Evolutionary conservation across 2,113 vertebrate species (phyloP).

Genomic region (Gallinago paraguaiae): DNA sequence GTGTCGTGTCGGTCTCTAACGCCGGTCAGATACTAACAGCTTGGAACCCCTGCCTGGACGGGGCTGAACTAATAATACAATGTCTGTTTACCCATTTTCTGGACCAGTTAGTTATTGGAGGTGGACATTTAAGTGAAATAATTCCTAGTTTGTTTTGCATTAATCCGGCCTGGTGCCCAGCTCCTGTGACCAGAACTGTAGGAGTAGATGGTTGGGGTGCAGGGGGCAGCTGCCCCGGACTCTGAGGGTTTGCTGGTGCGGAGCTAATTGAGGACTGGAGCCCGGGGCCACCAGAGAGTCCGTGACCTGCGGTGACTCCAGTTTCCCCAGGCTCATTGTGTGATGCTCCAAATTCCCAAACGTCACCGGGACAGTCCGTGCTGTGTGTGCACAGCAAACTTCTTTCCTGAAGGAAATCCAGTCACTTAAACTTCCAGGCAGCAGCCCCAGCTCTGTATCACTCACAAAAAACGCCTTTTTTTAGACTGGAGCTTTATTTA

Average conservation of each 20-base stretch:
- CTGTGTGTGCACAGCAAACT: not conserved
- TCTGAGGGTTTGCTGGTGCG: not conserved
- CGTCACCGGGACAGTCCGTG: not conserved
- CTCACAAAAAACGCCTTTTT: conserved; percentile 10
- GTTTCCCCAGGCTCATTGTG: not conserved
- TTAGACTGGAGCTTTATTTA: not conserved
- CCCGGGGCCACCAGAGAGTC: not conserved
- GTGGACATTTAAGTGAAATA: not conserved
- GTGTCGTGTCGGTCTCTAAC: rapidly evolving
- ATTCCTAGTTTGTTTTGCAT: not conserved
- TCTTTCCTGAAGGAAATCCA: not conserved
- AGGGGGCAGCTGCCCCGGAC: not conserved
- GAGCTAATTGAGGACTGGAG: not conserved
- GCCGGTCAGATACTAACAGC: not conserved
- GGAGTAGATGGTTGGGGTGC: not conserved
- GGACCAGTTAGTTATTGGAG: not conserved
- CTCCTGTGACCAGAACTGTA: not conserved
- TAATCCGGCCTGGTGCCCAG: not conserved
- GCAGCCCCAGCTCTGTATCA: not conserved
- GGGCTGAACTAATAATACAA: not conserved
- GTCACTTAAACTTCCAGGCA: not conserved
- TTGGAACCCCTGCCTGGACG: not conserved
- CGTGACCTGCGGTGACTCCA: not conserved
- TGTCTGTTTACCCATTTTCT: not conserved
- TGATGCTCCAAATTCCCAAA: not conserved